Conservation (phyloP, 2,797 vertebrate species). For the Gallinago stenura region DNA sequence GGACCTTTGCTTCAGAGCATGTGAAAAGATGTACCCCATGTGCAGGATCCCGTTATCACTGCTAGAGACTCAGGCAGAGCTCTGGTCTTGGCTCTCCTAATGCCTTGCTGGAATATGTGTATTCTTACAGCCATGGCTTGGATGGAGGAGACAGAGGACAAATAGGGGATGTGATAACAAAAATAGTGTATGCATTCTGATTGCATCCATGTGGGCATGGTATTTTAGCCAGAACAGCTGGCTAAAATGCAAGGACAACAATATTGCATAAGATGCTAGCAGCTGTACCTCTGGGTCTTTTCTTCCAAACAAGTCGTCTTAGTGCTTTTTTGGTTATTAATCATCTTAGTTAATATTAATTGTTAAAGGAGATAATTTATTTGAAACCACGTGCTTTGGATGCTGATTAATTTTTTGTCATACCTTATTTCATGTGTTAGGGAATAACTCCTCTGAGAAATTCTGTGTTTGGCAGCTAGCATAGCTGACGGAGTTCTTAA, state of each 20-base stretch:
- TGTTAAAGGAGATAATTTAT: neutral
- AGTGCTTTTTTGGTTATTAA: neutral
- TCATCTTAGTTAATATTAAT: neutral
- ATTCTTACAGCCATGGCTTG: neutral
- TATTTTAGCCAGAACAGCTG: neutral
- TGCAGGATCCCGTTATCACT: neutral
- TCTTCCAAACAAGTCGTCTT: neutral
- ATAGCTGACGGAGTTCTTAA: neutral
- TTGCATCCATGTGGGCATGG: neutral
- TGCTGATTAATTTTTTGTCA: neutral
- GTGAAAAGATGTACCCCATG: neutral
- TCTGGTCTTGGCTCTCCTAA: neutral
- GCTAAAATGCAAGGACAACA: neutral
- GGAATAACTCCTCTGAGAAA: neutral
- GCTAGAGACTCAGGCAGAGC: neutral
- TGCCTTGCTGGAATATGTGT: neutral
- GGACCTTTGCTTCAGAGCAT: neutral
- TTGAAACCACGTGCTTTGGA: neutral
- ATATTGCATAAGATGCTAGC: neutral
- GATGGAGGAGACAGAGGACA: neutral
- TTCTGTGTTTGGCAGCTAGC: neutral
- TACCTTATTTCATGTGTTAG: neutral
- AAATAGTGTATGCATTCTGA: neutral
- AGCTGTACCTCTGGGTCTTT: neutral
- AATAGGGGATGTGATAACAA: neutral